A percentile compares a stretch with the other conserved stretches of the same genome.
phyloP scores from a whole-genome alignment of 1,140 invertebrate genomes.

The Bombus huntii region DNA sequence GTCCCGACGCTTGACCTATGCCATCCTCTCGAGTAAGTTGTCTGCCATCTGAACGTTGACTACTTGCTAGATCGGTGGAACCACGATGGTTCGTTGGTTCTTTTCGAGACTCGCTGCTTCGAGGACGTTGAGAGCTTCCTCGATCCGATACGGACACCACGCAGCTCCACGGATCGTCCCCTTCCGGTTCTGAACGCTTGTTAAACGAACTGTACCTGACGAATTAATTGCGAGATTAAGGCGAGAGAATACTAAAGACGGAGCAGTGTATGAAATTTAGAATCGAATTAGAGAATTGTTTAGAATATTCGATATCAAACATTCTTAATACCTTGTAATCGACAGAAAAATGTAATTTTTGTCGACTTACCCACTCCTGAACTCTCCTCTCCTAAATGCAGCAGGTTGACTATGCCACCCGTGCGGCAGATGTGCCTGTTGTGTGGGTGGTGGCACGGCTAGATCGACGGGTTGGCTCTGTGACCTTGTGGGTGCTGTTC shows the following conservation, averaged over 20 bases:
- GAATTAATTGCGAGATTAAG: neutral
- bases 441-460: conserved; percentile 72
- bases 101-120: conserved; percentile 75
- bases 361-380: conserved; percentile 74
- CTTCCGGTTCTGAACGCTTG: conserved; percentile 78
- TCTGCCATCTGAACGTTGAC: conserved; percentile 54
- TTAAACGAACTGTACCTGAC: conserved; percentile 80
- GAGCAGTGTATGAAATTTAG: too few relatives aligned
- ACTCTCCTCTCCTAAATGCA: conserved; percentile 79
- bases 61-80: conserved; percentile 46
- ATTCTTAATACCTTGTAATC: neutral
- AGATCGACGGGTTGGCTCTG: conserved; percentile 83
- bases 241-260: neutral
- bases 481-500: conserved; percentile 80
- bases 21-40: conserved; percentile 39
- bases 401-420: conserved; percentile 81
- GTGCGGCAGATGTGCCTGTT: conserved; percentile 74
- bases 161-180: conserved; percentile 79
- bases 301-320: too few relatives aligned
- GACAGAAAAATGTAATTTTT: too few relatives aligned
- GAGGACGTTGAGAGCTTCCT: conserved; percentile 69
- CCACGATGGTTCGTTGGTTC: conserved; percentile 68
- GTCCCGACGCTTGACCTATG: conserved; percentile 1
- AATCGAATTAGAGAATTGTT: too few relatives aligned
- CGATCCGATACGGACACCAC: conserved; percentile 68